A percentile compares a stretch with the other conserved stretches of the same genome.
These are phyloP conservation scores for Aptenodytes patagonicus DNA, from an alignment of 2,113 vertebrate species.

Conservation along the genomic window DNA sequence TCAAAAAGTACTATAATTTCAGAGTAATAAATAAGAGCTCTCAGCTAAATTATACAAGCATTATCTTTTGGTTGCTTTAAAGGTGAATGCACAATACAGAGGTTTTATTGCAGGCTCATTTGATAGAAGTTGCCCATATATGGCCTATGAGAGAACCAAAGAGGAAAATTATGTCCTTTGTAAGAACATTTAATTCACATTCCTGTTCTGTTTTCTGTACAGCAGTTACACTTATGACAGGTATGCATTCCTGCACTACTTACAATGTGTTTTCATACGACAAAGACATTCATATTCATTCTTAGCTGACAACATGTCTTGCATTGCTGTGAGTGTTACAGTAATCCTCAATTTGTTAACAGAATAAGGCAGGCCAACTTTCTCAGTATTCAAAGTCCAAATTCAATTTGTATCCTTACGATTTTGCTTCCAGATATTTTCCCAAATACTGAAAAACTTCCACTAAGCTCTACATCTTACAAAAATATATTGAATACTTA, in stretches of 20 bases:
- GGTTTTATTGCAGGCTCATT: slow-evolving; percentile 46
- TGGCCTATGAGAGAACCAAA: slow-evolving; percentile 38
- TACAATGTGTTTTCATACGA: slow-evolving; percentile 8
- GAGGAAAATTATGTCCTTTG: slow-evolving; percentile 31
- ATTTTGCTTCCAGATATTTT: slow-evolving; percentile 49
- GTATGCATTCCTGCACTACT: slow-evolving; percentile 31
- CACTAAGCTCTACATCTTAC: neutral
- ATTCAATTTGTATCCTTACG: slow-evolving; percentile 33
- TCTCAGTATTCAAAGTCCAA: slow-evolving; percentile 4
- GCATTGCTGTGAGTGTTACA: neutral
- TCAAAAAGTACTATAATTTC: slow-evolving; percentile 56
- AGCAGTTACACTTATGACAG: slow-evolving; percentile 45
- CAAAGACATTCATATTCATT: slow-evolving; percentile 46
- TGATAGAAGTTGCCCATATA: slow-evolving; percentile 60
- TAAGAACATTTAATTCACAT: slow-evolving; percentile 41
- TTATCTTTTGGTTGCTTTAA: slow-evolving; percentile 27
- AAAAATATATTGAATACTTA: slow-evolving; percentile 55
- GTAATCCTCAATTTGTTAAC: slow-evolving; percentile 32
- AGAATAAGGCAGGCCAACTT: slow-evolving; percentile 32
- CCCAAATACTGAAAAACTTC: slow-evolving; percentile 43
- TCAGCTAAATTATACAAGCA: slow-evolving; percentile 30
- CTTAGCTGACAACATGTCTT: neutral
- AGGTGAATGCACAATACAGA: neutral
- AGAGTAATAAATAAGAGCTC: slow-evolving; percentile 56
- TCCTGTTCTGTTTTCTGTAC: slow-evolving; percentile 66